These are phyloP conservation scores for Agrochola lychnidis DNA, from an alignment of 2,888 invertebrate genomes.

Conservation along the genomic window DNA sequence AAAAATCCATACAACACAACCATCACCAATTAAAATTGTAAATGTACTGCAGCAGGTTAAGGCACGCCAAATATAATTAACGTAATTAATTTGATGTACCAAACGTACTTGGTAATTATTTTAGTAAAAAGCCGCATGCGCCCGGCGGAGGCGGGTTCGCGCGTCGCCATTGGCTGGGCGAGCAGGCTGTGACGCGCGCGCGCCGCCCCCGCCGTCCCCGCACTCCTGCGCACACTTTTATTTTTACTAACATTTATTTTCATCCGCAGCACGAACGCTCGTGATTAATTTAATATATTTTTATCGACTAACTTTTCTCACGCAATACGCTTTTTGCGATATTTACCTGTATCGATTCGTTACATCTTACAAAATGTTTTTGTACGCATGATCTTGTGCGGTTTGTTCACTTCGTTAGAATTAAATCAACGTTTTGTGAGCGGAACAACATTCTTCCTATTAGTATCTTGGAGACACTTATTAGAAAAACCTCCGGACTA, in stretches of 20 bases:
- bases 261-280: constrained; percentile 77
- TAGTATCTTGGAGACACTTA: constrained; percentile 47
- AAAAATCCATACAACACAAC: constrained; percentile 39
- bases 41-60: constrained; percentile 63
- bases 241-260: constrained; percentile 77
- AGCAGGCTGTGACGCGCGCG: constrained; percentile 67
- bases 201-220: constrained; percentile 63
- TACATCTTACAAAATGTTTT: constrained; percentile 70
- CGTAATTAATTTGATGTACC: constrained; percentile 83
- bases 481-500: constrained; percentile 48
- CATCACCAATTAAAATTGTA: constrained; percentile 74
- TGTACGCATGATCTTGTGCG: constrained; percentile 62
- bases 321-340: constrained; percentile 80
- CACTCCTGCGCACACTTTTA: constrained; percentile 74
- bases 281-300: constrained; percentile 89
- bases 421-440: constrained; percentile 51
- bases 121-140: constrained; percentile 78
- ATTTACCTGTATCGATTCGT: constrained; percentile 69
- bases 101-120: constrained; percentile 76
- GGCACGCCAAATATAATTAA: constrained; percentile 78
- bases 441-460: constrained; percentile 56
- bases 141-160: constrained; percentile 59
- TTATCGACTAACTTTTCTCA: constrained; percentile 81
- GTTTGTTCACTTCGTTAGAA: constrained; percentile 63
- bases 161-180: constrained; percentile 75